Percentiles rank a stretch among this genome's conserved stretches.
Conservation (phyloP, 2,113 vertebrate genomes). For the Carassius auratus region DNA sequence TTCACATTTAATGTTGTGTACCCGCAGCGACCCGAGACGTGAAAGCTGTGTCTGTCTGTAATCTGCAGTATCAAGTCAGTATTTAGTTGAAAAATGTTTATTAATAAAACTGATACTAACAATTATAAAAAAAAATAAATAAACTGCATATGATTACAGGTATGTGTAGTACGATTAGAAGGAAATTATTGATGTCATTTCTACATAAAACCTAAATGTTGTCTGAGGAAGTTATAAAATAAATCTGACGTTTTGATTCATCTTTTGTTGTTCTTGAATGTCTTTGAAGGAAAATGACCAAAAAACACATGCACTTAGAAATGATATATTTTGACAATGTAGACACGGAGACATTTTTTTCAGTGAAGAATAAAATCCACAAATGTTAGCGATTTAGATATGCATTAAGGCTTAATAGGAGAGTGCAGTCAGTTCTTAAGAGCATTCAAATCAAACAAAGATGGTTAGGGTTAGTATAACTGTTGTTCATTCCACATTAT, state of each 20-base stretch:
- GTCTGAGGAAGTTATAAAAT: constrained; percentile 64
- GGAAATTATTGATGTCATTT: constrained; percentile 63
- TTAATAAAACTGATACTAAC: constrained; percentile 51
- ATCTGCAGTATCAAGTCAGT: constrained; percentile 50
- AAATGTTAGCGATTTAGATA: background rate
- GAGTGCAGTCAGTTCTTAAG: background rate
- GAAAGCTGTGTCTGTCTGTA: constrained; percentile 35
- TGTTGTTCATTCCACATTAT: constrained; percentile 7
- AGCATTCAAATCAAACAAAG: background rate
- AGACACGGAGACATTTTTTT: background rate
- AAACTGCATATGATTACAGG: constrained; percentile 55
- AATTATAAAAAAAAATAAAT: background rate
- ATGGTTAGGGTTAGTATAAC: background rate
- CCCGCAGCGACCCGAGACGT: background rate
- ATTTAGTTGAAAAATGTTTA: constrained; percentile 57
- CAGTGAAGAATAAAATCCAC: background rate
- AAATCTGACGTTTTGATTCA: constrained; percentile 66
- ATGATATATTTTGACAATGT: constrained; percentile 11
- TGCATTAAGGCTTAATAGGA: constrained; percentile 37
- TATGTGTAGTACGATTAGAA: constrained; percentile 56
- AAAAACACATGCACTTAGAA: background rate
- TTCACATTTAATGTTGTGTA: constrained; percentile 1
- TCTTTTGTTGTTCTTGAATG: background rate
- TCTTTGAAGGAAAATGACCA: background rate
- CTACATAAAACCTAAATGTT: constrained; percentile 61